Conservation (phyloP, 2,888 invertebrate species). For the Teleogryllus oceanicus region DNA sequence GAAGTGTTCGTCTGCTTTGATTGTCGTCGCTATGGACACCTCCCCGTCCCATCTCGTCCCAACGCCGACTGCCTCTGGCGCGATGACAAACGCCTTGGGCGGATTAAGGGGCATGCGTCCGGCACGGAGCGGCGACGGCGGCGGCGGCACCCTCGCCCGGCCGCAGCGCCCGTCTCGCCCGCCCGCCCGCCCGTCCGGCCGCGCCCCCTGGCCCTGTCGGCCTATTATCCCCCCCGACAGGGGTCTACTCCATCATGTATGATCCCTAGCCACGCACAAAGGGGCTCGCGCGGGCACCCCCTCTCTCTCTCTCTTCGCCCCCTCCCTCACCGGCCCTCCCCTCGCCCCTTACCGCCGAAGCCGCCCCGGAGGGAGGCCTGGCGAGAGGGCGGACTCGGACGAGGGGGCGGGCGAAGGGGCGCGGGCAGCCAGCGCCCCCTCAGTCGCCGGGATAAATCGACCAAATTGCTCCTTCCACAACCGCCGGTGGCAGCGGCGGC, state of each 20-base stretch:
- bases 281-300: neutral
- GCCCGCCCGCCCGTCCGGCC: neutral
- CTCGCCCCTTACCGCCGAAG: neutral
- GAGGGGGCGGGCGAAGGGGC: neutral
- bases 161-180: neutral
- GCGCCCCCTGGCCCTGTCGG: neutral
- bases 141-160: neutral
- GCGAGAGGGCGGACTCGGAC: neutral
- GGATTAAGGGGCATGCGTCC: neutral
- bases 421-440: neutral
- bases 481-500: neutral
- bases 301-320: neutral
- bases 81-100: neutral
- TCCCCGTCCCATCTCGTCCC: neutral
- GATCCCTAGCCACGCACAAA: constrained; percentile 11
- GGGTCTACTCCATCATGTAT: constrained; percentile 11
- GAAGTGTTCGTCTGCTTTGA: neutral
- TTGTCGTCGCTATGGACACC: neutral
- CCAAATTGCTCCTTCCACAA: neutral
- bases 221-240: constrained; percentile 4
- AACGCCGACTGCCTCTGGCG: neutral
- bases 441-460: neutral
- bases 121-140: neutral
- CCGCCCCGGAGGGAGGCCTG: neutral
- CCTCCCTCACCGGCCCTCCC: neutral